These are phyloP conservation scores for Acanthochromis polyacanthus DNA, from an alignment of 2,113 vertebrate genomes.

Conservation along the genomic window DNA sequence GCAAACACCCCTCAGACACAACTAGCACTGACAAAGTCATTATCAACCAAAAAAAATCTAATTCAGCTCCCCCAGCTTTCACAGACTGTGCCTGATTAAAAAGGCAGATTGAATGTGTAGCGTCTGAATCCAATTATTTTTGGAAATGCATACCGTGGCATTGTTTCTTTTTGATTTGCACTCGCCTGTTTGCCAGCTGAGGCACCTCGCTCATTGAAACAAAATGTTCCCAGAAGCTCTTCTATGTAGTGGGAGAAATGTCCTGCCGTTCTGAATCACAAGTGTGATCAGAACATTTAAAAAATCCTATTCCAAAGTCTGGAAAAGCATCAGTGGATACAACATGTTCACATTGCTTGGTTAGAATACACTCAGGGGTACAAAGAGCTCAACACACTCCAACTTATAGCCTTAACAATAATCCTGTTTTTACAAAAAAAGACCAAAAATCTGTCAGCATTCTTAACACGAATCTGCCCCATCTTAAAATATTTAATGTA, in stretches of 20 bases:
- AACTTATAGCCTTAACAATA: no score
- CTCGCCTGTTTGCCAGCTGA: slow-evolving; percentile 66
- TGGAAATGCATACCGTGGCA: slow-evolving; percentile 43
- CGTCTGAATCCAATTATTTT: slow-evolving; percentile 70
- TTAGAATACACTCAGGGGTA: not conserved
- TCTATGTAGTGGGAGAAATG: slow-evolving; percentile 7
- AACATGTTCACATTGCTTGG: slow-evolving; percentile 5
- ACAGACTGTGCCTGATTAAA: slow-evolving; percentile 66
- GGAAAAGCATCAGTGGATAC: slow-evolving; percentile 1
- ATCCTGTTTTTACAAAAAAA: no score
- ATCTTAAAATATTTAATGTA: no score
- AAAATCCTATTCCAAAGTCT: slow-evolving; percentile 1
- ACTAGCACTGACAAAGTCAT: slow-evolving; percentile 40
- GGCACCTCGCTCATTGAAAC: slow-evolving; percentile 37
- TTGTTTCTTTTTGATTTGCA: slow-evolving; percentile 67
- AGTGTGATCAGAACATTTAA: slow-evolving; percentile 4
- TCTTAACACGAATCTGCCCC: no score
- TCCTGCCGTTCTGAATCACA: slow-evolving; percentile 1
- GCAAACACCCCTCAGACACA: slow-evolving; percentile 18
- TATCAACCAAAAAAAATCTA: slow-evolving; percentile 30
- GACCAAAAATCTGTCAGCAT: no score
- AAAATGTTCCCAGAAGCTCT: slow-evolving; percentile 19
- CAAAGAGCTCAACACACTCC: no score
- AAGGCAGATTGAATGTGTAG: slow-evolving; percentile 60
- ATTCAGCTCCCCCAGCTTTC: slow-evolving; percentile 37